Conservation (phyloP, 2,888 invertebrate species). For the Galeopsomyia nigrocyanea region DNA sequence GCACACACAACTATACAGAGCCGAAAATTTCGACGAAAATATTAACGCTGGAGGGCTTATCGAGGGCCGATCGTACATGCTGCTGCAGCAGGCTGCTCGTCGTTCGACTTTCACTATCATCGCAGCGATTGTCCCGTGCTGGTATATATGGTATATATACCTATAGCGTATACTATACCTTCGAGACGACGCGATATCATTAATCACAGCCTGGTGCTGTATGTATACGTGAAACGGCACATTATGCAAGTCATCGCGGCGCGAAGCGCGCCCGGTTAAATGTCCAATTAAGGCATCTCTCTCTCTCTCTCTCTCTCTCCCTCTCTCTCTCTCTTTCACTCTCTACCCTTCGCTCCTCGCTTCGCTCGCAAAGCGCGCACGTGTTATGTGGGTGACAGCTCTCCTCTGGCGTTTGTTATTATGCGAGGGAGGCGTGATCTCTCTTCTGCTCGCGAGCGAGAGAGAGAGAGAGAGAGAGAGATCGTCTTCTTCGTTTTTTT, state of each 20-base stretch:
- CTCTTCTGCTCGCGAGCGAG: background rate
- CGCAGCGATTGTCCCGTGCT: background rate
- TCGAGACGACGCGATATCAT: slow-evolving; percentile 28
- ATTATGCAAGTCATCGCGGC: slow-evolving; percentile 38
- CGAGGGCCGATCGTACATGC: slow-evolving; percentile 11
- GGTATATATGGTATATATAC: background rate
- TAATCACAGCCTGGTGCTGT: slow-evolving; percentile 25
- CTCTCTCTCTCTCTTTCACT: slow-evolving; percentile 7
- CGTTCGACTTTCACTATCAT: slow-evolving; percentile 32
- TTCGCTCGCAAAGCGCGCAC: background rate
- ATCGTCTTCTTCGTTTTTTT: too few species aligned
- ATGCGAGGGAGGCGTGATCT: background rate
- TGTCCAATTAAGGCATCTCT: slow-evolving; percentile 47
- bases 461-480: too few species aligned
- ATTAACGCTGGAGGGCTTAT: slow-evolving; percentile 39
- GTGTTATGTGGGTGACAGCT: too few species aligned
- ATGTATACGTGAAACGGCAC: background rate
- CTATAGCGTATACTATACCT: background rate
- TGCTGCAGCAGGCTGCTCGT: background rate
- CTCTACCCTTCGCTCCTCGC: background rate
- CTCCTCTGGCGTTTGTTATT: too few species aligned
- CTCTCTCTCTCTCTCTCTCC: background rate
- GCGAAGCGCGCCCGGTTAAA: slow-evolving; percentile 29
- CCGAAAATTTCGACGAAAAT: slow-evolving; percentile 48
- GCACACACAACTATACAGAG: background rate